Evolutionary conservation across 2,797 vertebrate genomes (phyloP).

Genomic region (Bucorvus abyssinicus): DNA sequence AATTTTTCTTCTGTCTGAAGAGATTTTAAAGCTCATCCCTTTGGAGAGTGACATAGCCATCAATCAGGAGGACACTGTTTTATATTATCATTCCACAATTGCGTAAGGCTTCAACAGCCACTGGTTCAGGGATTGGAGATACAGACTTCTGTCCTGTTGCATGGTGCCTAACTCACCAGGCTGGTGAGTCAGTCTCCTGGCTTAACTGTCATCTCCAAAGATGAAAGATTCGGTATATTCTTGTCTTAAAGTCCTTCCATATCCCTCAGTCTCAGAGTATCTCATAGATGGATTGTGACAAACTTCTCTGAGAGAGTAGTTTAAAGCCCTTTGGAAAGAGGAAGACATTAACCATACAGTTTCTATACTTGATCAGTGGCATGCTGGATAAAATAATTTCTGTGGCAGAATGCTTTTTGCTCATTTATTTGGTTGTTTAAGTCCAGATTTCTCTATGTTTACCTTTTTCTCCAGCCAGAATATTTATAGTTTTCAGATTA

Average conservation of each 20-base stretch:
- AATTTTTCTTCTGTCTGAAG: neutral
- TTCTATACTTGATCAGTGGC: neutral
- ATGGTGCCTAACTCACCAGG: neutral
- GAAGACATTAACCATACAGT: neutral
- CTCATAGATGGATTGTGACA: neutral
- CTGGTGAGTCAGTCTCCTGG: neutral
- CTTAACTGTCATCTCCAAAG: neutral
- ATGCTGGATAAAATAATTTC: neutral
- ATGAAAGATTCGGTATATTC: neutral
- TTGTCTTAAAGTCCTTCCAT: neutral
- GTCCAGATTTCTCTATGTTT: neutral
- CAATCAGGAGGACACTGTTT: neutral
- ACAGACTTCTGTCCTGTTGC: neutral
- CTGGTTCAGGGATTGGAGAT: neutral
- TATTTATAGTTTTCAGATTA: neutral
- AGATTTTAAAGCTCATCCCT: neutral
- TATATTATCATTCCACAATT: neutral
- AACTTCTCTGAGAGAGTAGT: neutral
- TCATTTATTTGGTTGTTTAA: neutral
- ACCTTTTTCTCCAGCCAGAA: neutral
- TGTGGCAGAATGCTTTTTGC: neutral
- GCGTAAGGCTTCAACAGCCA: neutral
- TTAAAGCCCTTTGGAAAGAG: neutral
- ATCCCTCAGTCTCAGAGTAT: neutral
- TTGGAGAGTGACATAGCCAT: neutral